Base-by-base conservation (phyloP, 2,113 vertebrate species). In the Lonchura striata region DNA sequence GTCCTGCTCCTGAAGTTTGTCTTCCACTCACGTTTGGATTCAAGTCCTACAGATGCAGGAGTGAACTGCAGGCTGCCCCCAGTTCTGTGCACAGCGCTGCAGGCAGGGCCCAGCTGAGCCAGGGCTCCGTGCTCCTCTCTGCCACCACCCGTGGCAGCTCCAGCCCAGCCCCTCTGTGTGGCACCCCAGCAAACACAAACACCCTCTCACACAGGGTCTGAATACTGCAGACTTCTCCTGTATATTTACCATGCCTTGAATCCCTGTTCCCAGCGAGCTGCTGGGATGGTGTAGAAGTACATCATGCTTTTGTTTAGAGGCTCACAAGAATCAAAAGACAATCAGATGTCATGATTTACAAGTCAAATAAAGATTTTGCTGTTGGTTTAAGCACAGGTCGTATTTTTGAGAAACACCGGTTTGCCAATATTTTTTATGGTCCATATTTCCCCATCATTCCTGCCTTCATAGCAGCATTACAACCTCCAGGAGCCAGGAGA, bases 361-460 rank as follows among this genome's bases (percentile, higher is more conserved):
- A 91, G 95, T 81, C 82, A 97, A 88, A 93, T 94, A 93, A 90
- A 94, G 82, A 90, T 90, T 94, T 59, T 94, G 94, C 90, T 76
- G 68, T 31, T 92, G 87, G 90, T 91, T 94, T 88, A 94, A 92
- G 88, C 90, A 92, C 56, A 35, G 82, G 87, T 90, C 68, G 20
- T 95, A 93, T 81, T 93, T 96, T 47, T 88, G 64, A 93, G 87
- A 83, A 90, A 82, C 64, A 71, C 35, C 15, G 19, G 57, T 78
- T 93, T 90, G 93, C 88, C 92, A 94, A 7, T 90, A 90, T 70
- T 92, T 94, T 94, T 95, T 93, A 94, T 57, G 61, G 76, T 54
- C 90, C 80, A 56, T 86, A 96, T 90, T 96, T 96, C 56, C 75
- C 81, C 0, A 0, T 66, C 53, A 4, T 22, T 95, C 41, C 86